Base-by-base conservation (phyloP, 2,113 vertebrate species). In the Chlorodrepanis virens region DNA sequence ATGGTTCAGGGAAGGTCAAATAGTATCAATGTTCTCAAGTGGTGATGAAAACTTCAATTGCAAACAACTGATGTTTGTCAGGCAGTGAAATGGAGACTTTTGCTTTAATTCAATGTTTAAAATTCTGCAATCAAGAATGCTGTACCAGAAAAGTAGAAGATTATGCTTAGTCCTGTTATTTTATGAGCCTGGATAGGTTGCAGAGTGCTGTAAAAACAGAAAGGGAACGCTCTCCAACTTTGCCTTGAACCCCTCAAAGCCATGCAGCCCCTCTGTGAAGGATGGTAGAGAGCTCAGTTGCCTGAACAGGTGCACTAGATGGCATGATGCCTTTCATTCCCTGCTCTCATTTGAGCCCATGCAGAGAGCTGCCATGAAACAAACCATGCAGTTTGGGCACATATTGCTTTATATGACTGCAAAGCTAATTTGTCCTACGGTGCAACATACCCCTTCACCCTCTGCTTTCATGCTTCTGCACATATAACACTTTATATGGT, bases 21-120 rank as follows among this genome's bases (percentile, higher is more conserved):
- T 40, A 90, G 59, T 89, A 94, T 93, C 91, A 90, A 12, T 69
- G 95, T 98, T 96, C 68, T 96, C 89, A 91, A 96, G 93, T 96
- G 95, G 96, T 85, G 95, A 97, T 95, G 97, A 98, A 97, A 98
- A 92, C 74, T 83, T 96, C 93, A 97, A 92, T 91, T 97, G 83
- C 69, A 78, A 96, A 93, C 83, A 97, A 91, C 96, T 84, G 90
- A 90, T 74, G 76, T 77, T 82, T 77, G 31, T 60, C 77, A 67
- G 54, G 83, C 59, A 61, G 53, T 33, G 83, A 61, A 45, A 60
- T 13, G 31, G 47, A 93, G 63, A 67, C 33, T 14, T 75, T 54
- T 7, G 3, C 72, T 93, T 94, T 87, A 91, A 88, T 56, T 42
- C 37, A 39, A 1, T 14, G 5, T 87, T 90, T 87, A 78, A 49